A percentile compares a stretch with the other conserved stretches of the same genome.
Conservation (phyloP, 64 coral and sea anemone genomes). For the Dendronephthya gigantea region DNA sequence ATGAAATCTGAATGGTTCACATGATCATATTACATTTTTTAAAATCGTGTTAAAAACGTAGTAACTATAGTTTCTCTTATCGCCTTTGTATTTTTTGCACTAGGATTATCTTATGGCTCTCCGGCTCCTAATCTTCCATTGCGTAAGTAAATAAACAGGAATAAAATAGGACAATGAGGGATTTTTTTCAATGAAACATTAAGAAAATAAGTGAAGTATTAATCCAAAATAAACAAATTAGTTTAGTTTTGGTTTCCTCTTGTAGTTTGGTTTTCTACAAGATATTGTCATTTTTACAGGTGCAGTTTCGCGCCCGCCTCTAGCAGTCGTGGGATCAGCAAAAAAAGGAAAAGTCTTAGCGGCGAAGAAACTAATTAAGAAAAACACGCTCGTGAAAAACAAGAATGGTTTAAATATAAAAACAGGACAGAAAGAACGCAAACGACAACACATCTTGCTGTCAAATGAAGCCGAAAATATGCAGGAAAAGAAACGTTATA, state of each 20-base stretch:
- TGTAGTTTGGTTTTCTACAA: neutral
- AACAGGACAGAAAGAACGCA: neutral
- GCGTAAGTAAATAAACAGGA: neutral
- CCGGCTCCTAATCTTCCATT: neutral
- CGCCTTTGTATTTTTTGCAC: neutral
- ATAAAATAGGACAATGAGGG: too few relatives aligned
- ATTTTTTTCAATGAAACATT: too few relatives aligned
- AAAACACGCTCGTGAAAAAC: neutral
- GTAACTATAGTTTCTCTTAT: neutral
- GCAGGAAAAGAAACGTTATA: neutral
- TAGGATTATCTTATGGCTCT: neutral
- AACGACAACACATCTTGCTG: neutral
- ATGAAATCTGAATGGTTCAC: too few relatives aligned
- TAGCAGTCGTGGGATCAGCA: neutral
- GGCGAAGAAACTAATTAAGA: neutral
- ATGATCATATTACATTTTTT: too few relatives aligned
- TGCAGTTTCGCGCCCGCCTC: neutral
- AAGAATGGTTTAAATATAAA: neutral
- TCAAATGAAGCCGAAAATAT: neutral
- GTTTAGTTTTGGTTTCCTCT: too few relatives aligned
- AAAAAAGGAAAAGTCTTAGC: neutral
- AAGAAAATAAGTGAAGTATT: too few relatives aligned
- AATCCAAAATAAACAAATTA: too few relatives aligned
- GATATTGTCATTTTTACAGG: neutral
- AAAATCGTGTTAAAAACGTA: too few relatives aligned